These are phyloP conservation scores for Lepidostoma basale DNA, from an alignment of 1,140 invertebrate species.

Conservation along the genomic window DNA sequence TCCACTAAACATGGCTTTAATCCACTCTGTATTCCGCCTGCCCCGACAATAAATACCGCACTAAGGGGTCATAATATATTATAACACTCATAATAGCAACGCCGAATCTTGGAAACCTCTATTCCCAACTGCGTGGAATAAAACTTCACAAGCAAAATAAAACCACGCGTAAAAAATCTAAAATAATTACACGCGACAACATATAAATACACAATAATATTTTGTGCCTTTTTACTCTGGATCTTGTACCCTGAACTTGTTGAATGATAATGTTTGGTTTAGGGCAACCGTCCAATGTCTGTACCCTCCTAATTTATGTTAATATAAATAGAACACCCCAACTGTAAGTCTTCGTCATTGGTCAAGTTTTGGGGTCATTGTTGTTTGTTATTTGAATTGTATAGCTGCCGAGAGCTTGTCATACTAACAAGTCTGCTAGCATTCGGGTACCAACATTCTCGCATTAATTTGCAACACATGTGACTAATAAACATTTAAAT, in stretches of 20 bases:
- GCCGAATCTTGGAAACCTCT: slow-evolving; percentile 23
- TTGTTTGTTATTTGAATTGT: slow-evolving; percentile 5
- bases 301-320: slow-evolving; percentile 43
- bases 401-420: too few species aligned
- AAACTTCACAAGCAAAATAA: not conserved
- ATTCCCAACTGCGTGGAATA: not conserved
- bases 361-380: slow-evolving; percentile 2
- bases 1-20: slow-evolving; percentile 36
- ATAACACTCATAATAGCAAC: slow-evolving; percentile 40
- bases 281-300: slow-evolving; percentile 13
- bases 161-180: not conserved
- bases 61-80: slow-evolving; percentile 41
- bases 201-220: not conserved
- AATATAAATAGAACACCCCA: slow-evolving; percentile 37
- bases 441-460: too few species aligned
- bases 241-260: not conserved
- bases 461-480: too few species aligned
- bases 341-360: slow-evolving; percentile 7
- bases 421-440: too few species aligned
- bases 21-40: slow-evolving; percentile 29
- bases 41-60: slow-evolving; percentile 32
- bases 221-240: not conserved
- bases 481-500: too few species aligned
- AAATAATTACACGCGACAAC: too few species aligned
- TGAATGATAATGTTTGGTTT: slow-evolving; percentile 1